Base-by-base conservation (phyloP, 1,140 invertebrate genomes). In the Stegodyphus dumicola region DNA sequence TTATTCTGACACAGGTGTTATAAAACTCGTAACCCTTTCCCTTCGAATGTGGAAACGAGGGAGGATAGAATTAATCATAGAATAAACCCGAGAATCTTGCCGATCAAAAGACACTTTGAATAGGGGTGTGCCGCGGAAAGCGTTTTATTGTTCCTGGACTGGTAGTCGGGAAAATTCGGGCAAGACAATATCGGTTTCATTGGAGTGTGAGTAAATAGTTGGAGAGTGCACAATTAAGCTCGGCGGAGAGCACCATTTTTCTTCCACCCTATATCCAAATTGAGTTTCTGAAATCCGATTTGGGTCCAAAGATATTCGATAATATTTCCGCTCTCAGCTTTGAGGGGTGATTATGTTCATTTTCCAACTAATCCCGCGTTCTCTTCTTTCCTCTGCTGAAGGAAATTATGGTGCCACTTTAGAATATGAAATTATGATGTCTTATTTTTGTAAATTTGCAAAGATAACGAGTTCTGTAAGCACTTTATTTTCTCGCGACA, bases 281-380 rank as follows among this genome's bases (percentile, higher is more conserved):
- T 75, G 53, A 75, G 73, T 75, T 75, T 75, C 73, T 11, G 73
- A 75, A 75, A 75, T 75, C 60, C 73, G 18, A 75, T 75, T 75
- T 9, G 18, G 54, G 11, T 75, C 60, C 73, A 17, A 33, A 33
- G 11, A 33, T 60, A 56, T 60, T 60, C 17, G 33, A 13, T 53
- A 73, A 53, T 73, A 73, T n/a, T 53, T 73, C 49, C 53, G 70
- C 60, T 33, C 33, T 33, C 33, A 33, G 33, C 33, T 33, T 33
- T 33, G 33, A 33, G 33, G 33, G 33, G 33, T 33, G 33, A 33
- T 33, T 33, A 33, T 2, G 18, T 69, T 69, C 17, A 17, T 18
- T 48, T 49, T 5, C 11, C 67, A 0, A 3, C 9, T 11, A 10
- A 4, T 9, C 53, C 70, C 48, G 51, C 70, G 6, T 73, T 73